These are phyloP conservation scores for Trachops cirrhosus DNA, from an alignment of 2,797 vertebrate species.

Conservation along the genomic window DNA sequence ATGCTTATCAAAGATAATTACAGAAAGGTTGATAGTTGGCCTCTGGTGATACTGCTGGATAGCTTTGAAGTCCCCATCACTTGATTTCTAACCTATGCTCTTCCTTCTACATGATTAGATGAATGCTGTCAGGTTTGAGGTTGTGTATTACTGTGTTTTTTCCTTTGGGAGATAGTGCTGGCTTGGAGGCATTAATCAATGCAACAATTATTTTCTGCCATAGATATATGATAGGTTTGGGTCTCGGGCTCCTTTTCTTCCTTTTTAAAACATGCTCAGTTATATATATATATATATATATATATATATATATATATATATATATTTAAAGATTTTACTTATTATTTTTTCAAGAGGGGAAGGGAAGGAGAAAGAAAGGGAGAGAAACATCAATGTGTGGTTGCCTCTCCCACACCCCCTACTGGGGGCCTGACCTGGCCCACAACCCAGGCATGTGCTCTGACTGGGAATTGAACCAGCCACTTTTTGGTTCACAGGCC, in stretches of 20 bases:
- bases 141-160: not conserved
- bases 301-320: too few species aligned
- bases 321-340: too few species aligned
- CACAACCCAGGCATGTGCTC: too few species aligned
- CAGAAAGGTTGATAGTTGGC: not conserved
- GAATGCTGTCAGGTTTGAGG: not conserved
- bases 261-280: constrained; percentile 18
- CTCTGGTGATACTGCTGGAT: not conserved
- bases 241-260: not conserved
- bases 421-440: too few species aligned
- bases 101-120: constrained; percentile 34
- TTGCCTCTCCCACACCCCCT: too few species aligned
- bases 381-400: too few species aligned
- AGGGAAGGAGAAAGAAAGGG: too few species aligned
- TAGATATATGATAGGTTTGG: not conserved
- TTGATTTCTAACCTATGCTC: not conserved
- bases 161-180: not conserved
- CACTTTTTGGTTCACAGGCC: too few species aligned
- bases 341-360: too few species aligned
- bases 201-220: not conserved
- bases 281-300: too few species aligned
- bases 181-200: not conserved
- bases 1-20: not conserved
- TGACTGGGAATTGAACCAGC: too few species aligned
- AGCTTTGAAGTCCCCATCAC: not conserved